Evolutionary conservation across 2,113 vertebrate genomes (phyloP), one percentile per base, ranked within the genome.

Genomic region (Balaeniceps rex): DNA sequence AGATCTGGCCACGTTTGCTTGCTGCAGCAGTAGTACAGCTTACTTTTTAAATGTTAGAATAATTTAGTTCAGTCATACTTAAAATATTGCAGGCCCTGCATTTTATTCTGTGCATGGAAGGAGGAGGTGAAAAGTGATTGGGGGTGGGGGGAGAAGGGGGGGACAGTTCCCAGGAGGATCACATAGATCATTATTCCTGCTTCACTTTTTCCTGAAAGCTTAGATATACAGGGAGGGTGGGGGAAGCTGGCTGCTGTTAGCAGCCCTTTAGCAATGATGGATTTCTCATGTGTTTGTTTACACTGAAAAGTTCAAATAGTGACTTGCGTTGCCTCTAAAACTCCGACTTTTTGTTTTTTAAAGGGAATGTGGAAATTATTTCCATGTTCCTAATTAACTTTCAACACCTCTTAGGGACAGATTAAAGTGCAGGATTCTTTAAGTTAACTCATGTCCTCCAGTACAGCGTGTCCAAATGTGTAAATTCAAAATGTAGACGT

Each of bases 231-330:
- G 70, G 34, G 31, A 83, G 90, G 82, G 78, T 4, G 87, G 87
- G 34, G 78, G 78, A 72, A 65, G 23, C 93, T 96, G 96, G 95
- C 96, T 89, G 82, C 93, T 94, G 70, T 87, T 87, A 22, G 77
- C 93, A 94, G 92, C 66, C 71, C 66, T 65, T 93, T 14, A 61
- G 84, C 1, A 0, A 12, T 93, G 96, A 97, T 97, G 96, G 87
- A 94, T 96, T 96, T 96, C 93, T 96, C 94, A 94, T 92, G 78
- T 63, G 93, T 22, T 88, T 95, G 84, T 90, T 94, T 94, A 87
- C 87, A 29, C 70, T 12, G 70, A 38, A 34, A 83, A 87, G 58
- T 72, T 87, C 40, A 26, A 77, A 69, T 33, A 52, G 36, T 11
- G 44, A 79, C 28, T 54, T 52, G 25, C 29, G 76, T 77, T 72